Evolutionary conservation across 2,797 vertebrate species (phyloP), one percentile per base, ranked within the genome.

Genomic region (Lates japonicus): DNA sequence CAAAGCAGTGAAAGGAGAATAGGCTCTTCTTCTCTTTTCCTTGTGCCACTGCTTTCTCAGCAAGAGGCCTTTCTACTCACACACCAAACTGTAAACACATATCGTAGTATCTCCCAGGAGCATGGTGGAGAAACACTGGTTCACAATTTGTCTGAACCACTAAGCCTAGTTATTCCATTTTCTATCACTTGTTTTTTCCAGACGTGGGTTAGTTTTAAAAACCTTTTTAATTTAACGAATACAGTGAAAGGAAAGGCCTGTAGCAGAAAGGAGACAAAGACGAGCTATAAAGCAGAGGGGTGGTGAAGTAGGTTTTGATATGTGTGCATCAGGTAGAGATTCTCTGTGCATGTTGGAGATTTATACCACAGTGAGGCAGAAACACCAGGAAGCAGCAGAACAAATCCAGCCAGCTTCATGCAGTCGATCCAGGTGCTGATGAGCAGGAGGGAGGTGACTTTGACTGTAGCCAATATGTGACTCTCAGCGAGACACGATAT

Each of bases 51-150:
- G 44, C 72, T 55, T 49, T 67, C 87, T 39, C 79, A 76, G 77
- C 65, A 46, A 70, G 57, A 39, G 5, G 10, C 49, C 48, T 65
- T 42, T 42, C 3, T 33, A 7, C 39, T 75, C 25, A 48, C 29
- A 35, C 73, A 44, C 78, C 51, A 77, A 20, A 70, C 67, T 83
- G 33, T 62, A 70, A 88, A 80, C 61, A 80, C 61, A 74, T 73
- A 58, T 13, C 7, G 37, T 17, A 42, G 61, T 65, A 41, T 22
- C 37, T 62, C 59, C 17, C 12, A 1, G 8, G 33, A 78, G 61
- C 37, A 29, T 4, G 0, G 2, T 1, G 57, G 33, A 66, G 52
- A 57, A 63, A 66, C 16, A 37, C 37, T 31, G 39, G 17, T 35
- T 51, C 46, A 65, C 22, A 42, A 57, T 63, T 20, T 54, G 41